Evolutionary conservation across 2,888 invertebrate genomes (phyloP).

Genomic region (Iselma pallidipennis): DNA sequence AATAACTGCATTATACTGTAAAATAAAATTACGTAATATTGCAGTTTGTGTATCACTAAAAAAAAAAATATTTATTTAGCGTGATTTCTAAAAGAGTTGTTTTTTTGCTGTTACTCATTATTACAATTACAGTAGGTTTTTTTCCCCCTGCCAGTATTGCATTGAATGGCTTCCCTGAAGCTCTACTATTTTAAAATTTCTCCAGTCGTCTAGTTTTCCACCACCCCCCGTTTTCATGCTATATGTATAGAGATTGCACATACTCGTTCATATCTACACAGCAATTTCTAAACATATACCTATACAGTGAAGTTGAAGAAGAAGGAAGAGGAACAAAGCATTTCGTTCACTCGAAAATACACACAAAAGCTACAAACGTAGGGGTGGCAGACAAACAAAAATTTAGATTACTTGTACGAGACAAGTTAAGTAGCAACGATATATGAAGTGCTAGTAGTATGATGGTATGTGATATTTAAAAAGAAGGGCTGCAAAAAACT

Average conservation of each 20-base stretch:
- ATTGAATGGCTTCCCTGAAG: not conserved
- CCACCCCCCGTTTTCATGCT: no score
- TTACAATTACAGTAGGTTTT: no score
- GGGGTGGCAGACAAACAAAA: slow-evolving; percentile 43
- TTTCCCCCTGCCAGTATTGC: no score
- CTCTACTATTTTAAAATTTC: not conserved
- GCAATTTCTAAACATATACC: not conserved
- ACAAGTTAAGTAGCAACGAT: slow-evolving; percentile 21
- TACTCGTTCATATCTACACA: no score
- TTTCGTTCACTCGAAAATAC: slow-evolving; percentile 1
- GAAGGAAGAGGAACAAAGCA: not conserved
- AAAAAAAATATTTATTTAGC: no score
- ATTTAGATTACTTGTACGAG: slow-evolving; percentile 40
- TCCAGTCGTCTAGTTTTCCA: not conserved
- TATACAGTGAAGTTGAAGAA: no score
- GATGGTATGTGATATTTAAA: slow-evolving; percentile 28
- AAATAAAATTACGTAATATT: not conserved
- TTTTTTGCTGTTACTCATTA: no score
- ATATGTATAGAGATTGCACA: not conserved
- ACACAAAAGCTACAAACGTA: slow-evolving; percentile 14
- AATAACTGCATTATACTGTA: not conserved
- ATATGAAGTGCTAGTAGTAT: slow-evolving; percentile 26
- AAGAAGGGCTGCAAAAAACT: no score
- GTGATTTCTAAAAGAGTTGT: no score
- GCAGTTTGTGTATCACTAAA: no score